Conservation (phyloP, 2,113 vertebrate species). For the Oplegnathus fasciatus region DNA sequence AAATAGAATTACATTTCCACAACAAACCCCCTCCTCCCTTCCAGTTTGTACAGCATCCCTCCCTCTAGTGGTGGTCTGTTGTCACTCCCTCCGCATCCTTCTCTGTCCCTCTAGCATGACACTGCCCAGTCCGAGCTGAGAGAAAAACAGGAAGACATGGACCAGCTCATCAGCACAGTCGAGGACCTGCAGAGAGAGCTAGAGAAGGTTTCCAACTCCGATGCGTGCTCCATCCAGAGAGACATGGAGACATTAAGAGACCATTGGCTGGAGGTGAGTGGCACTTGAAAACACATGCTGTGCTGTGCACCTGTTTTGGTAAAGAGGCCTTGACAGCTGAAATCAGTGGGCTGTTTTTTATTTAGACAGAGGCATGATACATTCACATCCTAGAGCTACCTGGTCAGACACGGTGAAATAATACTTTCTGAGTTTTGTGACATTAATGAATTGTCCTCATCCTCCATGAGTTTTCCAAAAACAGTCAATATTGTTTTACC, state of each 20-base stretch:
- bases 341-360: not conserved
- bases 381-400: not conserved
- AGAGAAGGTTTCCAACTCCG: conserved; percentile 87
- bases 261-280: conserved; percentile 92
- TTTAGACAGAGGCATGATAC: not conserved
- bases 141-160: conserved; percentile 90
- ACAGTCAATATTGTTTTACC: not conserved
- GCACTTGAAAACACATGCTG: not conserved
- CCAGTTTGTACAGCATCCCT: conserved; percentile 4
- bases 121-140: conserved; percentile 86
- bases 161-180: conserved; percentile 90
- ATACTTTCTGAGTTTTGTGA: not conserved
- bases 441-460: conserved; percentile 4
- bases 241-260: conserved; percentile 89
- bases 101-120: conserved; percentile 89
- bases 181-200: conserved; percentile 90
- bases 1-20: not conserved
- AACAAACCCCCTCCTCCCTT: not conserved
- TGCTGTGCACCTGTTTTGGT: not conserved
- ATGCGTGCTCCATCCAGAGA: conserved; percentile 81
- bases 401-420: not conserved
- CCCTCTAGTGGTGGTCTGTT: conserved; percentile 60
- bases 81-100: conserved; percentile 38
- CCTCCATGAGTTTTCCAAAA: conserved; percentile 10
- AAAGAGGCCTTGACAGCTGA: not conserved